Percentiles rank a stretch among this genome's conserved stretches.
Evolutionary conservation across 1,140 invertebrate genomes (phyloP).

Genomic region (Cyrtorhinus lividipennis): DNA sequence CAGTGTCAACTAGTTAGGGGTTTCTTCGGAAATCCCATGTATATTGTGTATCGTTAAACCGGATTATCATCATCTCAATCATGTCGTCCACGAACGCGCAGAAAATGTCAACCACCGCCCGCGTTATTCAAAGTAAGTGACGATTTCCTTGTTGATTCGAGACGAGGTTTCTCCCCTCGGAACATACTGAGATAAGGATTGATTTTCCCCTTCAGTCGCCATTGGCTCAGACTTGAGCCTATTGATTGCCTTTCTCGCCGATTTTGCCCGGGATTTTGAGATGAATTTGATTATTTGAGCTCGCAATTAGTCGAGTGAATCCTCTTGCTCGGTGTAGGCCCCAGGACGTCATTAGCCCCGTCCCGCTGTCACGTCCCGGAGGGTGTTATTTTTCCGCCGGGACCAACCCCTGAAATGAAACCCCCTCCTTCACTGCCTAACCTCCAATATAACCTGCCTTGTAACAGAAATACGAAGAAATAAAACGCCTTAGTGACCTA

Average conservation of each 20-base stretch:
- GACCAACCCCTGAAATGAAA: no score
- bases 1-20: slow-evolving; percentile 9
- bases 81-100: not conserved
- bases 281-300: no score
- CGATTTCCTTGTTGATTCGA: not conserved
- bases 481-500: no score
- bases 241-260: not conserved
- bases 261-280: no score
- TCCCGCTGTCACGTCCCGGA: no score
- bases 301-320: no score
- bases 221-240: not conserved
- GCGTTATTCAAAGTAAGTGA: slow-evolving; percentile 6
- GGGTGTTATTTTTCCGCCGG: no score
- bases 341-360: no score
- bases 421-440: no score
- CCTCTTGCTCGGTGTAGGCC: no score
- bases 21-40: slow-evolving; percentile 8
- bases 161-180: not conserved
- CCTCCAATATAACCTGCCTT: no score
- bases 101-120: slow-evolving; percentile 5
- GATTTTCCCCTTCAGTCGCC: slow-evolving; percentile 5
- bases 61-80: not conserved
- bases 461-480: no score
- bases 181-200: not conserved
- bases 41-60: not conserved